A percentile compares a stretch with the other conserved stretches of the same genome.
phyloP scores from a whole-genome alignment of 2,113 vertebrate genomes.

The Xenus cinereus region DNA sequence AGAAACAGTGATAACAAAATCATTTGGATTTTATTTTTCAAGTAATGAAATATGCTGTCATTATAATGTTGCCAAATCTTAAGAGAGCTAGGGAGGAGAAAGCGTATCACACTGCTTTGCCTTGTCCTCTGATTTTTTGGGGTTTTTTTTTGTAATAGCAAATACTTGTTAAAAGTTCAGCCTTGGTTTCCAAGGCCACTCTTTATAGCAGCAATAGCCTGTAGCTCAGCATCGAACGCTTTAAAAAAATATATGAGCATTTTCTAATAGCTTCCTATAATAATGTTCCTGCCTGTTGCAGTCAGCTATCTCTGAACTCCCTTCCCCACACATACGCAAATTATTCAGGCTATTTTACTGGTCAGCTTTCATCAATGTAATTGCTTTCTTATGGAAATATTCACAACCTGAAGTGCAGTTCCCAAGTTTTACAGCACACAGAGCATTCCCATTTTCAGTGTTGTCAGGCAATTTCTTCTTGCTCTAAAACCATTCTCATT shows the following conservation, averaged over 20 bases:
- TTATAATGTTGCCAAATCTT: not conserved
- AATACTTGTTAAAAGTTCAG: not conserved
- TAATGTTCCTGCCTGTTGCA: not conserved
- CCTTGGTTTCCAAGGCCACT: not conserved
- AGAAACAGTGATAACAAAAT: not conserved
- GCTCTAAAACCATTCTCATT: not conserved
- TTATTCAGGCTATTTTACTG: not conserved
- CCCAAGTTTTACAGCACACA: not conserved
- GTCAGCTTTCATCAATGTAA: not conserved
- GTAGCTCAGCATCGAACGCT: not conserved
- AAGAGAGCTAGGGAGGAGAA: not conserved
- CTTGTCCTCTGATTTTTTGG: not conserved
- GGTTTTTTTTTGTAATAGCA: not conserved
- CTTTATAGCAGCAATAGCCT: not conserved
- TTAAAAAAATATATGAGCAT: not conserved
- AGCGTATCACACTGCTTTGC: not conserved
- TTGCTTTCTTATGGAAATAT: slow-evolving; percentile 7
- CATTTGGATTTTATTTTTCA: not conserved
- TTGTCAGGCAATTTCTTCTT: not conserved
- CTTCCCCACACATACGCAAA: not conserved
- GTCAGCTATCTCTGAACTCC: not conserved
- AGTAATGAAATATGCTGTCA: not conserved
- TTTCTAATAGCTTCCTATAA: not conserved
- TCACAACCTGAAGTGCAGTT: slow-evolving; percentile 4
- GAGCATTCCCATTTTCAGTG: not conserved